These are phyloP conservation scores for Nemotelus pantherinus DNA, from an alignment of 2,888 invertebrate species.

Conservation along the genomic window DNA sequence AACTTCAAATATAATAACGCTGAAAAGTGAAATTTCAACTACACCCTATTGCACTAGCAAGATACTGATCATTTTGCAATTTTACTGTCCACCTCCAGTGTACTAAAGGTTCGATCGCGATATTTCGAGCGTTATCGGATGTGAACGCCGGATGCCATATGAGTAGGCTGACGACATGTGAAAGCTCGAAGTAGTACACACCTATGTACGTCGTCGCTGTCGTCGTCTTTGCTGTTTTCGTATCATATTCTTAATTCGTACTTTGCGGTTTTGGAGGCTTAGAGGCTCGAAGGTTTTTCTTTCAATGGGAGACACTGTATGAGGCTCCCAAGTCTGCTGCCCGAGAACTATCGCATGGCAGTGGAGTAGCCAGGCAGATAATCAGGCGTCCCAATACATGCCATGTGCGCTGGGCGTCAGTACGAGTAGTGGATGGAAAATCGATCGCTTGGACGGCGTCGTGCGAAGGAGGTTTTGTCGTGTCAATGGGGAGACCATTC, in stretches of 20 bases:
- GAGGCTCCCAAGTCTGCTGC: background rate
- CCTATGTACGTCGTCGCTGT: slow-evolving; percentile 33
- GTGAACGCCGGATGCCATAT: slow-evolving; percentile 41
- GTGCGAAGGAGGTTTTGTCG: slow-evolving; percentile 2
- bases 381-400: background rate
- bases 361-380: background rate
- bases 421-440: background rate
- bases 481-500: background rate
- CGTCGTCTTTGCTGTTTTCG: background rate
- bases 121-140: slow-evolving; percentile 32
- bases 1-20: too few species aligned
- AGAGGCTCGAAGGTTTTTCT: background rate
- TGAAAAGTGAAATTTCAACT: too few species aligned
- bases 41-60: too few species aligned
- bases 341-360: background rate
- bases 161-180: slow-evolving; percentile 43
- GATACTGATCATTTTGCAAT: background rate
- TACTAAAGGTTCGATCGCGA: slow-evolving; percentile 15
- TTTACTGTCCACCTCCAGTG: slow-evolving; percentile 25
- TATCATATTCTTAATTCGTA: background rate
- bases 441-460: background rate
- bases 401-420: slow-evolving; percentile 1
- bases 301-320: slow-evolving; percentile 11
- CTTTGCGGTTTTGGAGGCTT: slow-evolving; percentile 11
- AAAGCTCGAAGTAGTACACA: slow-evolving; percentile 45